Evolutionary conservation across 2,888 invertebrate genomes (phyloP).

Genomic region (Pollenia griseotomentosa): DNA sequence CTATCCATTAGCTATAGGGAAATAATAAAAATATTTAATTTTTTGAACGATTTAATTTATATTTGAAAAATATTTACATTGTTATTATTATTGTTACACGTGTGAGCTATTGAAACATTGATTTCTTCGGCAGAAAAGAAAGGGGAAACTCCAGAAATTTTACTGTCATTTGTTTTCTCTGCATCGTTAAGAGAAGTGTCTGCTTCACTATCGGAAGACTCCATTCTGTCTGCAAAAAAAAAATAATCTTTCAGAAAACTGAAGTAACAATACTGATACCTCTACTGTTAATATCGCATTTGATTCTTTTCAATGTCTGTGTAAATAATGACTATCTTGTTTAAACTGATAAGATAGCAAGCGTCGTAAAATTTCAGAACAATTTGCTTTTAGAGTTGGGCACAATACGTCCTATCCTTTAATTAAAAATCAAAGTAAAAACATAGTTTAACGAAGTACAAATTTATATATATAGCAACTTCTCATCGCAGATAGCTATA

Average conservation of each 20-base stretch:
- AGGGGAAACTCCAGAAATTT: slow-evolving; percentile 90
- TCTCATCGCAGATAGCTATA: no score
- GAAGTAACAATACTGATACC: not conserved
- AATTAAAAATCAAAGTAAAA: no score
- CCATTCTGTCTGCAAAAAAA: slow-evolving; percentile 76
- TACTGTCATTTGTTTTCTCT: slow-evolving; percentile 84
- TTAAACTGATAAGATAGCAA: no score
- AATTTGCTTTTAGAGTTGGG: no score
- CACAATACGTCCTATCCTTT: no score
- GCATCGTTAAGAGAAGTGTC: slow-evolving; percentile 81
- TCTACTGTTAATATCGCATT: no score
- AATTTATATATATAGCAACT: no score
- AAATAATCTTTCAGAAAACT: not conserved
- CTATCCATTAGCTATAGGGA: slow-evolving; percentile 79
- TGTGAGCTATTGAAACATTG: slow-evolving; percentile 80
- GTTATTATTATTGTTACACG: slow-evolving; percentile 77
- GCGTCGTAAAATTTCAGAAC: no score
- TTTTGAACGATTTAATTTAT: not conserved
- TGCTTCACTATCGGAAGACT: slow-evolving; percentile 83
- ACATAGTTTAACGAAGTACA: no score
- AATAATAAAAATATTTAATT: slow-evolving; percentile 55
- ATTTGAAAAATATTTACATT: slow-evolving; percentile 30
- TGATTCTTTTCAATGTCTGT: no score
- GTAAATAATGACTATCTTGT: no score
- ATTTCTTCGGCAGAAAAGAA: slow-evolving; percentile 90